A percentile compares a stretch with the other conserved stretches of the same genome.
Conservation (phyloP, 2,797 vertebrate species). For the Eremophila alpestris region DNA sequence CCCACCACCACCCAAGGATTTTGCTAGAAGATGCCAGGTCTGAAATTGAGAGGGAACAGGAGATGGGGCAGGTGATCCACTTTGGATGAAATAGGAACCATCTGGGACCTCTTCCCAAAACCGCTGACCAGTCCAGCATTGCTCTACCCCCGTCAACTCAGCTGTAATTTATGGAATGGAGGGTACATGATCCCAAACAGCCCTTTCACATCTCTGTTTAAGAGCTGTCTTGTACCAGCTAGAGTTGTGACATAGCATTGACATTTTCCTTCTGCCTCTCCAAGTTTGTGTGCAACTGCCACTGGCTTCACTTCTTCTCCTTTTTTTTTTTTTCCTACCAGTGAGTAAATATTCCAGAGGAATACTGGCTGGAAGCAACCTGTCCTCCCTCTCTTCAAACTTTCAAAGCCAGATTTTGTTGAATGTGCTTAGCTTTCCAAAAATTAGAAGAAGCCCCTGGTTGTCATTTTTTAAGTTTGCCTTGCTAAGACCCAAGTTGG, state of each 20-base stretch:
- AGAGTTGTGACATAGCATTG: slow-evolving; percentile 36
- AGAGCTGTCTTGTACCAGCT: slow-evolving; percentile 45
- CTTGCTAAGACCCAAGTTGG: not conserved
- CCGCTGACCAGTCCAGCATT: not conserved
- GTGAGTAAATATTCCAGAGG: not conserved
- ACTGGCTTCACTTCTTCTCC: not conserved
- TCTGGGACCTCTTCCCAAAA: slow-evolving; percentile 34
- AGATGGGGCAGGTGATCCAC: slow-evolving; percentile 27
- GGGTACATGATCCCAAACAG: slow-evolving; percentile 54
- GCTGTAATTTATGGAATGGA: slow-evolving; percentile 49
- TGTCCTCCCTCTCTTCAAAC: not conserved
- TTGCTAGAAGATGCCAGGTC: not conserved
- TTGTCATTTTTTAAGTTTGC: not conserved
- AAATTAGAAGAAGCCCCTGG: not conserved
- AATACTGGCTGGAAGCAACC: not conserved
- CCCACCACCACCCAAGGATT: not conserved
- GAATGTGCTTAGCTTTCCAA: not conserved
- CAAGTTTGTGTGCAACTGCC: not conserved
- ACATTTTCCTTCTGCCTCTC: slow-evolving; percentile 53
- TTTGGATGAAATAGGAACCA: slow-evolving; percentile 57
- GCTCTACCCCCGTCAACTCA: slow-evolving; percentile 7
- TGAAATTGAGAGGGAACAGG: slow-evolving; percentile 27
- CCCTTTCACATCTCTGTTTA: slow-evolving; percentile 52
- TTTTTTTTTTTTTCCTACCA: not conserved
- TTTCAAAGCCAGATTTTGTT: not conserved